Evolutionary conservation across 2,113 vertebrate species (phyloP).

Genomic region (Dunckerocampus dactyliophorus): DNA sequence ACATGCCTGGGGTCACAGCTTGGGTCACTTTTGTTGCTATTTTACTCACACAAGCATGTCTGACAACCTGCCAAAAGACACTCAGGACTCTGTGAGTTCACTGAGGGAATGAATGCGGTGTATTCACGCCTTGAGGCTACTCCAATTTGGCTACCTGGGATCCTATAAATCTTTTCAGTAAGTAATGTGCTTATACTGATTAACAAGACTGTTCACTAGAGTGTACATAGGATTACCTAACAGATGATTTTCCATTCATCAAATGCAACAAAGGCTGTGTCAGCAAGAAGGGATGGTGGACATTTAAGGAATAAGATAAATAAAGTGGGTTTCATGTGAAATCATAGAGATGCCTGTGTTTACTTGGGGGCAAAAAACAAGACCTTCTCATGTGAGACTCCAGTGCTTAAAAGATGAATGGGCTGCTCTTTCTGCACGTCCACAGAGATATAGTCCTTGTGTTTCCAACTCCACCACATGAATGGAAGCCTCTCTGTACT

Average conservation of each 20-base stretch:
- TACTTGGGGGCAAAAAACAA: constrained; percentile 24
- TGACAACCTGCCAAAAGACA: constrained; percentile 45
- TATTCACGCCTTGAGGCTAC: constrained; percentile 53
- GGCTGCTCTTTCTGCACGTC: constrained; percentile 36
- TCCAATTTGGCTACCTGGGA: constrained; percentile 41
- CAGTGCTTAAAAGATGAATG: constrained; percentile 45
- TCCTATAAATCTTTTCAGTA: constrained; percentile 36
- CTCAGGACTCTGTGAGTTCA: constrained; percentile 43
- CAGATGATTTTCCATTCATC: constrained; percentile 8
- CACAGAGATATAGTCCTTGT: constrained; percentile 49
- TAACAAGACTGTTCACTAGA: constrained; percentile 19
- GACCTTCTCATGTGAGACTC: constrained; percentile 23
- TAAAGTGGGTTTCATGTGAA: constrained; percentile 26
- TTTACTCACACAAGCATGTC: constrained; percentile 31
- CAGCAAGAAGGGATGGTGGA: constrained; percentile 4
- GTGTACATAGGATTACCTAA: constrained; percentile 23
- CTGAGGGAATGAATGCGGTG: constrained; percentile 50
- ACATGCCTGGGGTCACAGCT: constrained; percentile 34
- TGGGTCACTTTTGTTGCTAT: constrained; percentile 27
- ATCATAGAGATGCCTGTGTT: constrained; percentile 38
- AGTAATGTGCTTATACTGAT: constrained; percentile 24
- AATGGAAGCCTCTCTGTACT: constrained; percentile 46
- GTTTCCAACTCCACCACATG: constrained; percentile 44
- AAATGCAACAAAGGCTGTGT: constrained; percentile 13
- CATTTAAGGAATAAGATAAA: constrained; percentile 28